Evolutionary conservation across 92 coral and sea anemone species (phyloP), one percentile per base, ranked within the genome.

Genomic region (Palythoa grandis): DNA sequence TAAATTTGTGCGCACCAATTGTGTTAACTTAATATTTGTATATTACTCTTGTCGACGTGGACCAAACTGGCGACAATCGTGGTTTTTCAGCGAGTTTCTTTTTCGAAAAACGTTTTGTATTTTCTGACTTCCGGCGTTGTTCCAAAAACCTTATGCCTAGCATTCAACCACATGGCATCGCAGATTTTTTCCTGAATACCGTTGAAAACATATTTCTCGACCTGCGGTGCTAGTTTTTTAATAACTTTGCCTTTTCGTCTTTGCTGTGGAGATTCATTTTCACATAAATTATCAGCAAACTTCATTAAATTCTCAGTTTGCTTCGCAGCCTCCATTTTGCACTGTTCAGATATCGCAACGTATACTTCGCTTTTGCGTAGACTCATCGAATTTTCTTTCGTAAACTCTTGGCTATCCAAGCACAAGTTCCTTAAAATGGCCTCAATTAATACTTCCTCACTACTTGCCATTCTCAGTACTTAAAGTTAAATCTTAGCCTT

Each of bases 141-240:
- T 61, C 98, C 98, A 39, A 88, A 94, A 37, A 94, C 98, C 29
- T 74, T 87, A 2, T 87, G 87, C 56, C 77, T 83, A 2, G 98
- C 98, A 35, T 92, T 93, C 47, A 53, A 83, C 95, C 98, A 94
- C 89, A 94, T 93, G 71, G 86, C 86, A 47, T 88, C 89, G 79
- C 95, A 94, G 87, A 92, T 70, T 7, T 92, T 95, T 57, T 71
- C 89, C 22, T 94, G 98, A 50, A 94, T 83, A 40, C 86, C 93
- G 39, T 92, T 88, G 84, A 90, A 94, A 24, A 94, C 92, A 74
- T 92, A 92, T 71, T 90, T 90, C 29, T 94, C 98, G 22, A 92
- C 90, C 48, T 92, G 93, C 2, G 95, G 93, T 77, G 95, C 98
- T 25, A 94, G 90, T 86, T 94, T 94, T 86, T 94, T 94, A 72